Base-by-base conservation (phyloP, 2,113 vertebrate genomes). In the Baryphthengus martii region DNA sequence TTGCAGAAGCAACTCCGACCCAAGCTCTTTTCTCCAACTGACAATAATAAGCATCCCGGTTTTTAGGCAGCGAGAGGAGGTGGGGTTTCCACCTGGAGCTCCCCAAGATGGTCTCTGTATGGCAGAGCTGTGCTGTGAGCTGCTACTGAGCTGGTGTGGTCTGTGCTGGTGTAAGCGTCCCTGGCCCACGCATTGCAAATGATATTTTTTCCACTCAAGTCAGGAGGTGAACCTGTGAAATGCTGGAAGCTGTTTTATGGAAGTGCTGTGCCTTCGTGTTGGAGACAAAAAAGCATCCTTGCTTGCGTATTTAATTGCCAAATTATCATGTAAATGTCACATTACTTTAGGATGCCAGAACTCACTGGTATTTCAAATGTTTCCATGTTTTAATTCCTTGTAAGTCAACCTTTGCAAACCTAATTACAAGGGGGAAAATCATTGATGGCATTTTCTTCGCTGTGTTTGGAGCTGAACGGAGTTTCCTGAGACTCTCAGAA, bases 271-370 rank as follows among this genome's bases (percentile, higher is more conserved):
- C 68, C 67, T 70, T 31, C 4, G 0, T 61, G 82, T 76, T 66
- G 71, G 37, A 66, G 55, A 88, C 58, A 75, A 29, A 59, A 74
- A n/a, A 31, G 18, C 82, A 52, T 56, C 73, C 31, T 86, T 80
- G 56, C 92, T 92, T 84, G 90, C 85, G 84, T 93, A 63, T 88
- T 93, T 93, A 95, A 95, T 94, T 94, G 65, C 75, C 56, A 86
- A 94, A 97, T 97, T 95, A 97, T 83, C 93, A 93, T 93, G 84
- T 77, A 96, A 97, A 96, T 95, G 95, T 96, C 95, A 91, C 68
- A 71, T 91, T 91, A 95, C 88, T 90, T 90, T 59, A 40, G 56
- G 82, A 42, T 84, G 72, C 75, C 85, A 90, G 90, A 96, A 63
- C 90, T 95, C 88, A 39, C 85, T 91, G 92, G 52, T 96, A 88